Percentiles rank a stretch among this genome's conserved stretches.
Evolutionary conservation across 2,888 invertebrate species (phyloP).

Genomic region (Drosophila mimica): DNA sequence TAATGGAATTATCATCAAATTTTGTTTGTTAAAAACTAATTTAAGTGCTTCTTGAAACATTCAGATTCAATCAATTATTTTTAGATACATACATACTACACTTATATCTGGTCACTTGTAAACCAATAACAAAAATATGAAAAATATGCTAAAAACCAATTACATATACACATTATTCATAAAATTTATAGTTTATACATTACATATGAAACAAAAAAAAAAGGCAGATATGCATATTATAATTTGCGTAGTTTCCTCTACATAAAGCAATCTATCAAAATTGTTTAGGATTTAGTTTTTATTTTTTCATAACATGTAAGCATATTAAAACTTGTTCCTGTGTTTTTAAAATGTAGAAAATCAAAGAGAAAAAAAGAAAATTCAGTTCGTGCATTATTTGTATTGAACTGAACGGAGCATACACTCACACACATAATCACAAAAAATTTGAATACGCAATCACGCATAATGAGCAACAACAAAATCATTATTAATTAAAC

Average conservation of each 20-base stretch:
- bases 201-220: constrained; percentile 52
- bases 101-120: constrained; percentile 82
- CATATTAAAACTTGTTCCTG: constrained; percentile 71
- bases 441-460: constrained; percentile 13
- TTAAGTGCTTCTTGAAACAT: constrained; percentile 48
- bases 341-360: constrained; percentile 69
- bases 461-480: constrained; percentile 1
- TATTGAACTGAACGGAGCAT: constrained; percentile 13
- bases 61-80: constrained; percentile 39
- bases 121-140: constrained; percentile 76
- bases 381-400: constrained; percentile 43
- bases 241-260: constrained; percentile 25
- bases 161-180: constrained; percentile 41
- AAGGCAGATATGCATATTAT: constrained; percentile 26
- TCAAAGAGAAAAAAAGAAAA: constrained; percentile 29
- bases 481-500: constrained; percentile 3
- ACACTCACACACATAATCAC: constrained; percentile 8
- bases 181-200: constrained; percentile 63
- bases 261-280: constrained; percentile 30
- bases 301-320: constrained; percentile 47
- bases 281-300: constrained; percentile 27
- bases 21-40: constrained; percentile 18
- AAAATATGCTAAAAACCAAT: constrained; percentile 48
- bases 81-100: constrained; percentile 43
- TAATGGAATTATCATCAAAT: constrained; percentile 13